A percentile compares a stretch with the other conserved stretches of the same genome.
Conservation (phyloP, 2,113 vertebrate genomes). For the Elgaria multicarinata region DNA sequence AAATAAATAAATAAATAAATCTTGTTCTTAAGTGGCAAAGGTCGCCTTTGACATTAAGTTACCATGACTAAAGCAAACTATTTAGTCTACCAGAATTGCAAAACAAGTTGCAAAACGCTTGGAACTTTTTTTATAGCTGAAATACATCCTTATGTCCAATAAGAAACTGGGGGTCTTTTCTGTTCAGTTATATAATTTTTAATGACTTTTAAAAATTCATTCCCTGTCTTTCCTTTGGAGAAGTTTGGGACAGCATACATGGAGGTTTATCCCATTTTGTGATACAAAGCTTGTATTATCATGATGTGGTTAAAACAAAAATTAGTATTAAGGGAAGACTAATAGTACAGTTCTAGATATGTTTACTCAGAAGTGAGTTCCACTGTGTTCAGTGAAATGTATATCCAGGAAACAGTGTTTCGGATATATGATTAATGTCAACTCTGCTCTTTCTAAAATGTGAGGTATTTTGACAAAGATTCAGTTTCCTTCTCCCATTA, state of each 20-base stretch:
- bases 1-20: too few species aligned
- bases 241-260: too few species aligned
- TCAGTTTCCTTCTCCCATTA: not conserved
- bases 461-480: not conserved
- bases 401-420: too few species aligned
- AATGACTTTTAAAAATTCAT: not conserved
- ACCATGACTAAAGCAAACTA: too few species aligned
- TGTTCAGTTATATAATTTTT: not conserved
- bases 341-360: not conserved
- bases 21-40: not conserved
- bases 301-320: not conserved
- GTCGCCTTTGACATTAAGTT: not conserved
- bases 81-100: too few species aligned
- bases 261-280: not conserved
- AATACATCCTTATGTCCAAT: not conserved
- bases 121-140: conserved; percentile 11
- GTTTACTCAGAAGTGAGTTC: not conserved
- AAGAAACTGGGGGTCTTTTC: not conserved
- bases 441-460: not conserved
- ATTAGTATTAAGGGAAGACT: too few species aligned
- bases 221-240: too few species aligned
- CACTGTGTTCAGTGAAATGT: not conserved
- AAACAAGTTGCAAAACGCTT: not conserved
- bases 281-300: not conserved
- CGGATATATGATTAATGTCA: not conserved